Base-by-base conservation (phyloP, 2,888 invertebrate genomes). In the Thecocarcelia acutangulata region DNA sequence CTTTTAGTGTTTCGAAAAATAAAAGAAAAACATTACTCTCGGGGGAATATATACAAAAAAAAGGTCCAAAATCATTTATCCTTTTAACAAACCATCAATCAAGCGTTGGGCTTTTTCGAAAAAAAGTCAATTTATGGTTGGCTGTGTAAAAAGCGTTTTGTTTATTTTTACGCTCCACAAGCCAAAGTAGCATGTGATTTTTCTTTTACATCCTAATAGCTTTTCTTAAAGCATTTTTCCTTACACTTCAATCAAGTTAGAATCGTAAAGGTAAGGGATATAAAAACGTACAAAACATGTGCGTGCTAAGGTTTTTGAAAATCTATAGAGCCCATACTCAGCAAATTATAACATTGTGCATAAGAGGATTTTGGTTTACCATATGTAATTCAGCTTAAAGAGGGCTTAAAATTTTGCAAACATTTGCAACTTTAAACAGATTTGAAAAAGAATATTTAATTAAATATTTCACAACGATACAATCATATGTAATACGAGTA, bases 61-160 rank as follows among this genome's bases (percentile, higher is more conserved):
- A 54, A 46, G 70, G 12, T 24, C 15, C 28, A 46, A 44, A 42
- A 63, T 54, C 48, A 24, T 37, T 64, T 63, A 24, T 17, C 17
- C 21, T 54, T 37, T 37, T 24, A 15, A 4, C 48, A 61, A 74
- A 56, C 61, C 82, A 82, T 82, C 74, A 82, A 82, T 82, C 82
- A 82, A 75, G 66, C 70, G 74, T 82, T 48, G 63, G 24, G 46
- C 56, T 59, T 54, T 28, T 50, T 64, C 11, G 37, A 11, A 61
- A 73, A 77, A 56, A 58, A 52, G 61, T 61, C 46, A 52, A 64
- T 73, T 24, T 24, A 58, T 40, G 52, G 17, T 50, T 58, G 11
- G 17, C 3, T 70, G 17, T 63, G 13, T 5, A 58, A 8, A 48
- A 11, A 58, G 3, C 42, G 48, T 50, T 77, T 77, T 77, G 44